These are phyloP conservation scores for Drosophila lini DNA, from an alignment of 1,140 invertebrate genomes.

Conservation along the genomic window DNA sequence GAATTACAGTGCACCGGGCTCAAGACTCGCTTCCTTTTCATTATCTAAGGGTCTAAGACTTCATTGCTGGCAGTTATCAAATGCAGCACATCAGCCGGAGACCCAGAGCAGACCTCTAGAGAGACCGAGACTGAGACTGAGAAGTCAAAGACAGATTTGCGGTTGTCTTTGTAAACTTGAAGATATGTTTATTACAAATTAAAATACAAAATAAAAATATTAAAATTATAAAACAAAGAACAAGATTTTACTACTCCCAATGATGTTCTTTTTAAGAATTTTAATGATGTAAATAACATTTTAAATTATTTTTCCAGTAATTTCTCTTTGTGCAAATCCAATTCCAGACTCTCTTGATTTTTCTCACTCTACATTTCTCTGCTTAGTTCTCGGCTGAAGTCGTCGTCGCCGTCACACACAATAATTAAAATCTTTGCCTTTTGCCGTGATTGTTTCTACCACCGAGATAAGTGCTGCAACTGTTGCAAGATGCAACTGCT, in stretches of 20 bases:
- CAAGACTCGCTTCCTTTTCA: slow-evolving; percentile 66
- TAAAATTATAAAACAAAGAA: too few relatives aligned
- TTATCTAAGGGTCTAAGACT: slow-evolving; percentile 76
- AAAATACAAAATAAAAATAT: too few relatives aligned
- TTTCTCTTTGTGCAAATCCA: slow-evolving; percentile 7
- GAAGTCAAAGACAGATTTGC: slow-evolving; percentile 18
- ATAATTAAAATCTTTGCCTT: slow-evolving; percentile 77
- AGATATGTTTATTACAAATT: not conserved
- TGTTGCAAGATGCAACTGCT: slow-evolving; percentile 22
- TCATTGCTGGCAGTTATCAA: slow-evolving; percentile 77
- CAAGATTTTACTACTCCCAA: too few relatives aligned
- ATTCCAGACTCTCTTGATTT: slow-evolving; percentile 31
- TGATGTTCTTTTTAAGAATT: too few relatives aligned
- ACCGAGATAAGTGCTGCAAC: slow-evolving; percentile 66
- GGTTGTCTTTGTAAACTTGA: slow-evolving; percentile 1
- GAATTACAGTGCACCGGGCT: slow-evolving; percentile 53
- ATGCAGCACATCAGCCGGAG: slow-evolving; percentile 66
- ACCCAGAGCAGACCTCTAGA: slow-evolving; percentile 11
- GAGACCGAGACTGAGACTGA: slow-evolving; percentile 5
- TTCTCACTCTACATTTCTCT: slow-evolving; percentile 29
- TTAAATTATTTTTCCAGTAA: too few relatives aligned
- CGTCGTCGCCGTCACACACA: slow-evolving; percentile 63
- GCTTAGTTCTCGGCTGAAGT: slow-evolving; percentile 30
- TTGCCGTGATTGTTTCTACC: slow-evolving; percentile 64
- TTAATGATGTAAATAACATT: too few relatives aligned